Percentiles rank a stretch among this genome's conserved stretches.
Evolutionary conservation across 2,888 invertebrate species (phyloP).

Genomic region (Oscheius myriophilus): DNA sequence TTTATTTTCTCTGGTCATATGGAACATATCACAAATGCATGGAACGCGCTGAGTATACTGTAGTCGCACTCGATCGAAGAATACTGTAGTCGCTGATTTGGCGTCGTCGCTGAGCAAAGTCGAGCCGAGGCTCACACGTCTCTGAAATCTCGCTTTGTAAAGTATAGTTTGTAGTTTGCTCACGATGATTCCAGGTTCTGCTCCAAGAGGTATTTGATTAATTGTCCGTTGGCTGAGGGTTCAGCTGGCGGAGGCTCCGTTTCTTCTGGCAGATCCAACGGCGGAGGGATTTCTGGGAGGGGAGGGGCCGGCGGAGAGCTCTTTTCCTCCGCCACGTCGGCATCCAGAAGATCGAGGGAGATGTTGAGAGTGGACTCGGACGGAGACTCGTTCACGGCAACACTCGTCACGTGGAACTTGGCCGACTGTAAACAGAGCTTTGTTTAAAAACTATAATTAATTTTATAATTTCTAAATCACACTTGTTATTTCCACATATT

Average conservation of each 20-base stretch:
- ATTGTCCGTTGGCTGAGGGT: conserved; percentile 33
- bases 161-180: not conserved
- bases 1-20: conserved; percentile 14
- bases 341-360: conserved; percentile 26
- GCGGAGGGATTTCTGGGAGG: conserved; percentile 50
- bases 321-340: conserved; percentile 4
- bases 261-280: conserved; percentile 28
- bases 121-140: conserved; percentile 23
- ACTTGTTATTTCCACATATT: too few relatives aligned
- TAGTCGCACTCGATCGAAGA: conserved; percentile 11
- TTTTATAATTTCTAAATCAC: too few relatives aligned
- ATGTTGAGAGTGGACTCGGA: conserved; percentile 30
- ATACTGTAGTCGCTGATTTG: conserved; percentile 2
- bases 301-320: conserved; percentile 30
- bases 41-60: conserved; percentile 19
- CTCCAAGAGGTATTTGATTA: conserved; percentile 65
- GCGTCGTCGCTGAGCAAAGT: conserved; percentile 20
- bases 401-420: conserved; percentile 29
- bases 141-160: conserved; percentile 15
- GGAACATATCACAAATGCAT: conserved; percentile 27
- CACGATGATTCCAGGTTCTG: conserved; percentile 67
- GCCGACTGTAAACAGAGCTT: not conserved
- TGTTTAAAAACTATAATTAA: not conserved
- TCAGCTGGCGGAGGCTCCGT: conserved; percentile 22
- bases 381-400: conserved; percentile 30